phyloP scores from a whole-genome alignment of 2,113 vertebrate species.

The Cebus imitator region DNA sequence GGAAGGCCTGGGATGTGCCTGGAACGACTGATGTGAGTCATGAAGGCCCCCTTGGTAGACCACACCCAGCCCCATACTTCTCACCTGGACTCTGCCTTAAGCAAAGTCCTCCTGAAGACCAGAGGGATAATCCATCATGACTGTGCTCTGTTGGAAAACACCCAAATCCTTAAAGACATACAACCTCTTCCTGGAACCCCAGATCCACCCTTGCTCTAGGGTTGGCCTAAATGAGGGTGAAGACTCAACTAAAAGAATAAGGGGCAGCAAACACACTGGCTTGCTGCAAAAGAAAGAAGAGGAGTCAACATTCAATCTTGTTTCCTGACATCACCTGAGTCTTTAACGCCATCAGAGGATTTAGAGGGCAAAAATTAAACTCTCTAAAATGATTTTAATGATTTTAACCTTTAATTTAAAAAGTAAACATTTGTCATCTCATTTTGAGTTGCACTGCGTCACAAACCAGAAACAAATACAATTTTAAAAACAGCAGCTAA shows the following conservation, averaged over 20 bases:
- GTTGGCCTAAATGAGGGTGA: background rate
- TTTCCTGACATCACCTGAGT: background rate
- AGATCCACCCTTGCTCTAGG: background rate
- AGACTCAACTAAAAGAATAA: background rate
- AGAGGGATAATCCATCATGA: background rate
- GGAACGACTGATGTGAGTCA: background rate
- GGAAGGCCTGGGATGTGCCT: background rate
- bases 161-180: background rate
- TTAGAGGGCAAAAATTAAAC: background rate
- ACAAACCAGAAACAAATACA: background rate
- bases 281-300: background rate
- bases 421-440: background rate
- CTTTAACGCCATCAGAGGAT: background rate
- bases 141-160: background rate
- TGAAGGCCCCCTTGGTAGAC: too few relatives aligned
- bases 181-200: background rate
- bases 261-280: background rate
- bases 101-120: background rate
- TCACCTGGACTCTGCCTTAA: background rate
- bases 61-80: background rate
- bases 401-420: conserved; percentile 31
- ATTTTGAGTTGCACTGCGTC: background rate
- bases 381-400: conserved; percentile 24
- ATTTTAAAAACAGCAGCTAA: background rate
- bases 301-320: background rate